phyloP scores from a whole-genome alignment of 2,797 vertebrate species.

The Calcarius lapponicus region DNA sequence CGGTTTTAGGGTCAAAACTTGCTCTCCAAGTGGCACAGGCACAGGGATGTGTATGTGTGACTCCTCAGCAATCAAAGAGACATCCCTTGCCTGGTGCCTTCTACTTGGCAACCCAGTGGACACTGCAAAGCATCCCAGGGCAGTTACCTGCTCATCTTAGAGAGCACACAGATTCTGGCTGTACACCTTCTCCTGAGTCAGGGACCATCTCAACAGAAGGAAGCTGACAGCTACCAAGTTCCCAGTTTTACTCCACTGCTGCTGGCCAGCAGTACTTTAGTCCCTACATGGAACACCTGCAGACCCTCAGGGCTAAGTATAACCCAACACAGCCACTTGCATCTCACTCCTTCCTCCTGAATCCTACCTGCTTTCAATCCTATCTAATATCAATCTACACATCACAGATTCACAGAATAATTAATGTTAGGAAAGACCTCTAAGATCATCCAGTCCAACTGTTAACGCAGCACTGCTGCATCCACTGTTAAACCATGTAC shows the following conservation, averaged over 20 bases:
- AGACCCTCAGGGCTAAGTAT: neutral
- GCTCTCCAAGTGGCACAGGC: neutral
- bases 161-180: neutral
- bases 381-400: neutral
- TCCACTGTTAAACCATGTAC: neutral
- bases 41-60: accelerated
- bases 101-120: accelerated
- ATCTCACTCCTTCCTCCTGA: neutral
- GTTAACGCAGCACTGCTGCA: neutral
- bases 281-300: neutral
- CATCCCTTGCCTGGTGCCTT: neutral
- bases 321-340: neutral
- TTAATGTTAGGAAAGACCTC: neutral
- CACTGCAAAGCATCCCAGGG: neutral
- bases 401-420: neutral
- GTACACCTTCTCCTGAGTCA: neutral
- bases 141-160: neutral
- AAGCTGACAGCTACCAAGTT: neutral
- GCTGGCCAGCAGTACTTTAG: neutral
- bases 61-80: neutral
- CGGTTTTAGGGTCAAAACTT: accelerated
- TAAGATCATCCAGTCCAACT: neutral
- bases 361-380: neutral
- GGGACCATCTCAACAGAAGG: neutral
- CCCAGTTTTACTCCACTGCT: neutral